These are phyloP conservation scores for Megaustenia siamemsis DNA, from an alignment of 2,888 invertebrate species.

Conservation along the genomic window DNA sequence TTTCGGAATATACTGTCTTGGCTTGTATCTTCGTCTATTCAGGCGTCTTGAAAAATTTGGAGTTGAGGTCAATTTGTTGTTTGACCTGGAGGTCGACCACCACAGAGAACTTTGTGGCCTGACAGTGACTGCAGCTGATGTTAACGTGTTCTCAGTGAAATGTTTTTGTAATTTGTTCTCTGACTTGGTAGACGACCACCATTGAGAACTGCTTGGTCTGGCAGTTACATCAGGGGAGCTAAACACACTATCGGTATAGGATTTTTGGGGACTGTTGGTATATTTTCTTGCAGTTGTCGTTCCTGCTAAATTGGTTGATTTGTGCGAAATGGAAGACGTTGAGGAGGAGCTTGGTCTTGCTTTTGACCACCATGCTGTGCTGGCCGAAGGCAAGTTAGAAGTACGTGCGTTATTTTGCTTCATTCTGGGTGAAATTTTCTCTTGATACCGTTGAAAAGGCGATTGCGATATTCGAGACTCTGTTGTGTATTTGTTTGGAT, in stretches of 20 bases:
- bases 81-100: slow-evolving; percentile 12
- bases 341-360: slow-evolving; percentile 2
- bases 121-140: neutral
- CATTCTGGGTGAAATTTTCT: neutral
- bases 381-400: neutral
- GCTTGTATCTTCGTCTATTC: neutral
- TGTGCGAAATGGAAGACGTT: neutral
- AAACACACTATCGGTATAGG: no score
- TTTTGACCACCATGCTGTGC: slow-evolving; percentile 8
- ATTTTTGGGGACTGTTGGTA: no score
- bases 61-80: neutral
- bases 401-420: neutral
- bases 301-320: neutral
- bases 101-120: neutral
- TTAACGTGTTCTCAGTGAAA: neutral
- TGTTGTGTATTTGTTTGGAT: slow-evolving; percentile 12
- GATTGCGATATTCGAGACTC: neutral
- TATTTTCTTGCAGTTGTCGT: neutral
- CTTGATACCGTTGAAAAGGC: neutral
- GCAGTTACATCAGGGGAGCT: no score
- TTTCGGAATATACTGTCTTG: neutral
- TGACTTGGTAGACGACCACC: no score
- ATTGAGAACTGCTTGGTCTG: no score
- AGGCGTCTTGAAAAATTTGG: neutral
- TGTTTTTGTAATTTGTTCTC: neutral